Percentiles rank a stretch among this genome's conserved stretches.
Conservation (phyloP, 2,113 vertebrate genomes). For the Gallinago media region DNA sequence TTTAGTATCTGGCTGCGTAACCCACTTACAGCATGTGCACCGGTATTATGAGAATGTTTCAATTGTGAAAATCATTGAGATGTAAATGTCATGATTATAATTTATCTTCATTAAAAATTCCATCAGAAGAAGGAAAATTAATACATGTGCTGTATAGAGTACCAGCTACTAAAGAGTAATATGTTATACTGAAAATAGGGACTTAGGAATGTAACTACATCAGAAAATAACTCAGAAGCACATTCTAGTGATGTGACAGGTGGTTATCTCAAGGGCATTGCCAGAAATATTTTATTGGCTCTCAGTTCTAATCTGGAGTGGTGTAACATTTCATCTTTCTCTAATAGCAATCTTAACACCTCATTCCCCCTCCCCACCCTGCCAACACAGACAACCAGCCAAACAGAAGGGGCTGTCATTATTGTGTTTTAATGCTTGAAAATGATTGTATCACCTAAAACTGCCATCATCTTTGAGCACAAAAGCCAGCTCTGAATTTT, state of each 20-base stretch:
- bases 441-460: neutral
- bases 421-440: neutral
- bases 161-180: neutral
- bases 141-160: neutral
- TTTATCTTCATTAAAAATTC: constrained; percentile 67
- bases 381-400: neutral
- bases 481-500: neutral
- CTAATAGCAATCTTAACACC: neutral
- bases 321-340: neutral
- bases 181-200: constrained; percentile 4
- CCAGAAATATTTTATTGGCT: neutral
- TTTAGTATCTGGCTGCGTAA: constrained; percentile 62
- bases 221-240: constrained; percentile 5
- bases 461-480: neutral
- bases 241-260: neutral
- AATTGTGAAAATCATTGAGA: constrained; percentile 66
- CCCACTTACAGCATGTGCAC: constrained; percentile 49
- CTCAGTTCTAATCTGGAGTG: neutral
- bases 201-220: neutral
- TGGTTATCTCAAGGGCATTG: constrained; percentile 45
- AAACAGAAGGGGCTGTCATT: neutral
- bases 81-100: constrained; percentile 69
- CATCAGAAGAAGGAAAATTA: constrained; percentile 29
- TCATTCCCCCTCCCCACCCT: neutral
- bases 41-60: constrained; percentile 36